Base-by-base conservation (phyloP, 2,888 invertebrate species). In the Rhodophaea formosa region DNA sequence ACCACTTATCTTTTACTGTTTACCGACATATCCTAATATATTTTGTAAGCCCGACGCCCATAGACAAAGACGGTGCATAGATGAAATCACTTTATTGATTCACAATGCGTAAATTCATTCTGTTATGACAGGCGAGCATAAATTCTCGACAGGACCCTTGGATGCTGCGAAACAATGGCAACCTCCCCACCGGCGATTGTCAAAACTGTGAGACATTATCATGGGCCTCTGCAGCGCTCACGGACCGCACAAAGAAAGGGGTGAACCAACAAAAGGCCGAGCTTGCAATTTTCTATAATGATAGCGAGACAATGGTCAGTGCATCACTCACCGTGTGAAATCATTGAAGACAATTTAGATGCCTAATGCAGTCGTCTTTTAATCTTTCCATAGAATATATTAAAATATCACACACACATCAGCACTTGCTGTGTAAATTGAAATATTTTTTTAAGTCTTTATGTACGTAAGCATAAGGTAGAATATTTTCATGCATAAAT, bases 51-150 rank as follows among this genome's bases (percentile, higher is more conserved):
- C 74, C 79, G 71, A 89, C 90, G 85, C 90, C 83, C 80, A 85
- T 82, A 89, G 84, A 91, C 89, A 90, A 91, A 84, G 75, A 80
- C 64, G 67, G 70, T 70, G 79, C 80, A 84, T 84, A 86, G 85
- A 87, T 86, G 82, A 83, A 86, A 89, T 88, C 82, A 80, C 81
- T 86, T 77, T 89, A 89, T 89, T 84, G 88, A 87, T 86, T 86
- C 88, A 90, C 88, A 88, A 89, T 84, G 89, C 89, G 88, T 90
- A 84, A 89, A 87, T 84, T 86, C 82, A 86, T 89, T 86, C 75
- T 91, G 88, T 91, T 91, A 86, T 90, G 91, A 91, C 91, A 90
- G 86, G 86, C 84, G 79, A 82, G 87, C 85, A 87, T 88, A 89
- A 89, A 89, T 88, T 89, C 82, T 74, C 84, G 67, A 80, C 82